A percentile compares a stretch with the other conserved stretches of the same genome.
Evolutionary conservation across 2,797 vertebrate genomes (phyloP).

Genomic region (Fratercula arctica): DNA sequence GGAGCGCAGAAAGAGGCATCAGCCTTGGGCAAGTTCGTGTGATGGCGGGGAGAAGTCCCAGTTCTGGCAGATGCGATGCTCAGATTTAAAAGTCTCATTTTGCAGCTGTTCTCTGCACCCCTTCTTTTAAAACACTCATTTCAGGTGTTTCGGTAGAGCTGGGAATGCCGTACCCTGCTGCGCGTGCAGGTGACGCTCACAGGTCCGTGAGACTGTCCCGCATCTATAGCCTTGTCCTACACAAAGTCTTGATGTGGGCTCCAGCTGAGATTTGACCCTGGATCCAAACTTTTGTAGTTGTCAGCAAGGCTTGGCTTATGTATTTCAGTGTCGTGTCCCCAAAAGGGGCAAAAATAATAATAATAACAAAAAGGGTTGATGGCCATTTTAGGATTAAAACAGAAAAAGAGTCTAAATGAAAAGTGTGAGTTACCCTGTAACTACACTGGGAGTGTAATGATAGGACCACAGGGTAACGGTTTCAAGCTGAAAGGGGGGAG

Average conservation of each 20-base stretch:
- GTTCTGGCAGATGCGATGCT: neutral
- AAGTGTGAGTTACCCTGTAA: too few relatives aligned
- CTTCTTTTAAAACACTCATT: neutral
- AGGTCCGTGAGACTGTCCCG: too few relatives aligned
- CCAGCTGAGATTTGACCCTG: neutral
- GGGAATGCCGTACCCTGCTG: neutral
- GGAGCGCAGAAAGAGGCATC: neutral
- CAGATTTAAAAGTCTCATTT: neutral
- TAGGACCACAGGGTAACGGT: too few relatives aligned
- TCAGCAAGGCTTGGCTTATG: neutral
- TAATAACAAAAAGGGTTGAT: neutral
- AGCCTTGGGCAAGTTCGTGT: neutral
- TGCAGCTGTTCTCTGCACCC: neutral
- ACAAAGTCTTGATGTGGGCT: neutral
- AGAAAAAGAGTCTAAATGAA: neutral
- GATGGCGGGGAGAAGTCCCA: neutral
- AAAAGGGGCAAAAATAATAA: neutral
- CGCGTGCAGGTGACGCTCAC: rapidly evolving
- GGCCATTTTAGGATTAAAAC: neutral
- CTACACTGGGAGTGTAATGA: too few relatives aligned
- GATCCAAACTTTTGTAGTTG: neutral
- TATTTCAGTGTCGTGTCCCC: rapidly evolving
- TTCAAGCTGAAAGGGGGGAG: too few relatives aligned
- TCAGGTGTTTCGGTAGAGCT: neutral
- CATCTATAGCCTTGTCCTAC: neutral